A percentile compares a stretch with the other conserved stretches of the same genome.
These are phyloP conservation scores for Rhyzopertha dominica DNA, from an alignment of 1,140 invertebrate genomes.

Conservation along the genomic window DNA sequence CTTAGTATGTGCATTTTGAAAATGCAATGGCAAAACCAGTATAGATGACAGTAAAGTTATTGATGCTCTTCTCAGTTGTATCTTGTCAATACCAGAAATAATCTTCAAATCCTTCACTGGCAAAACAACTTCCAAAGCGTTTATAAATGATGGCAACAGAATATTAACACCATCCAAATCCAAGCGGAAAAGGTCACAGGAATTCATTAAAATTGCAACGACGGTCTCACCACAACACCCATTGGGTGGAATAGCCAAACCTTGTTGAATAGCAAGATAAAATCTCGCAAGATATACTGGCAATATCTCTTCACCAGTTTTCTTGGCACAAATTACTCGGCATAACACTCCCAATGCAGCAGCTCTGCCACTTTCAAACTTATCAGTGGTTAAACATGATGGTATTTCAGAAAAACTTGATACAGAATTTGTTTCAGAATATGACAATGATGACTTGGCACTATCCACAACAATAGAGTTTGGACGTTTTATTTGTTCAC, in stretches of 20 bases:
- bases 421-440: conserved; percentile 50
- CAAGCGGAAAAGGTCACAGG: conserved; percentile 73
- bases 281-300: conserved; percentile 89
- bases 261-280: conserved; percentile 81
- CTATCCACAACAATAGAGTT: conserved; percentile 42
- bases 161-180: conserved; percentile 92
- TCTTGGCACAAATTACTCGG: conserved; percentile 93
- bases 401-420: conserved; percentile 52
- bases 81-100: conserved; percentile 58
- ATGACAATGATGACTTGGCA: conserved; percentile 40
- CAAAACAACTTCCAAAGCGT: conserved; percentile 74
- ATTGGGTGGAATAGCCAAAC: conserved; percentile 62
- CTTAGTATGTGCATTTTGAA: conserved; percentile 73
- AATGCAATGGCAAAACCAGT: conserved; percentile 85
- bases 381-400: conserved; percentile 55
- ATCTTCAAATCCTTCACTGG: conserved; percentile 68
- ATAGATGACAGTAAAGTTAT: conserved; percentile 87
- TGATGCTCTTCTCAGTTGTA: conserved; percentile 81
- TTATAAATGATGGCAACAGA: conserved; percentile 81
- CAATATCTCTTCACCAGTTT: conserved; percentile 91
- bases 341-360: conserved; percentile 94
- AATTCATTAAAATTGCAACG: conserved; percentile 76
- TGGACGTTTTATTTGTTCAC: conserved; percentile 33
- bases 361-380: conserved; percentile 79
- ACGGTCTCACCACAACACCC: conserved; percentile 67